Conservation (phyloP, 1,140 invertebrate species). For the Arion vulgaris region DNA sequence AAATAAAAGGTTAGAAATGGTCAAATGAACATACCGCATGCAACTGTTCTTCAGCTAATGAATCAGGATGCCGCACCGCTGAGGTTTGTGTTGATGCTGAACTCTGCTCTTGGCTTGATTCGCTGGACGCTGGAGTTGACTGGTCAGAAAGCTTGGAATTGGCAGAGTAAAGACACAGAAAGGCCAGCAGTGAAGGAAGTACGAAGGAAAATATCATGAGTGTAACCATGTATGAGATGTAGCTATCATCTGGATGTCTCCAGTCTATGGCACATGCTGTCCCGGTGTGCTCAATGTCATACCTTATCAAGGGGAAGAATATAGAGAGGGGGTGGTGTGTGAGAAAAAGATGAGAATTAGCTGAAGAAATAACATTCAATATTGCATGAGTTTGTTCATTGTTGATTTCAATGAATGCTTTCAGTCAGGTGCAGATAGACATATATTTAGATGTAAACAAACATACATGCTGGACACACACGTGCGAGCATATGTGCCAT, state of each 20-base stretch:
- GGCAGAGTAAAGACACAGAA: slow-evolving; percentile 38
- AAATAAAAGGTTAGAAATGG: no score
- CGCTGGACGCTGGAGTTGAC: background rate
- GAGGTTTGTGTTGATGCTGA: background rate
- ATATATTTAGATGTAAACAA: no score
- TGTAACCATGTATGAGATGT: slow-evolving; percentile 48
- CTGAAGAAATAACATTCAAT: no score
- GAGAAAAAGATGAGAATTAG: no score
- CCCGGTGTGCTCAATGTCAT: slow-evolving; percentile 52
- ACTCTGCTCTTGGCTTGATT: background rate
- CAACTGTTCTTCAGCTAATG: slow-evolving; percentile 49
- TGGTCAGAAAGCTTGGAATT: background rate
- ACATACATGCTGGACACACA: no score
- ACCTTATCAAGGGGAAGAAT: slow-evolving; percentile 37
- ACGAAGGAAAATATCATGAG: slow-evolving; percentile 42
- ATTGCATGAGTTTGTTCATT: no score
- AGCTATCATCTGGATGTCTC: slow-evolving; percentile 51
- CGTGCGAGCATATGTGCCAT: no score
- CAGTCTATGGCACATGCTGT: slow-evolving; percentile 57
- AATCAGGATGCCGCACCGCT: slow-evolving; percentile 10
- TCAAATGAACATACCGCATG: slow-evolving; percentile 41
- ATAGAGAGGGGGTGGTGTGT: no score
- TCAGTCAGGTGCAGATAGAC: no score
- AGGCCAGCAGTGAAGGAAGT: slow-evolving; percentile 41
- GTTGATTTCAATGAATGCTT: no score